A percentile compares a stretch with the other conserved stretches of the same genome.
phyloP scores from a whole-genome alignment of 1,140 invertebrate species.

The Drosophila sp. region DNA sequence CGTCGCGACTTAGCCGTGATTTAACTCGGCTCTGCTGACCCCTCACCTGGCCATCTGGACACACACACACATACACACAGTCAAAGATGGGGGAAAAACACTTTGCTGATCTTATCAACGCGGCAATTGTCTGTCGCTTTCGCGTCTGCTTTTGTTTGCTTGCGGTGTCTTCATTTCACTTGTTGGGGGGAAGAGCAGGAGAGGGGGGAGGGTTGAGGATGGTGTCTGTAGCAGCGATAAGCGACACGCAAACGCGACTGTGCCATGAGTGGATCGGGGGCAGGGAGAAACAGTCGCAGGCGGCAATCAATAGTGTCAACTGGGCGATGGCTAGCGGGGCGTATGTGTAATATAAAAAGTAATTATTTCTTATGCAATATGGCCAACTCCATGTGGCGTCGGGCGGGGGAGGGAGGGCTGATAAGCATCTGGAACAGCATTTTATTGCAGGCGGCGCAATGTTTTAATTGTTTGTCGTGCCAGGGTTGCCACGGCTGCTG shows the following conservation, averaged over 20 bases:
- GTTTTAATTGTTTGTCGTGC: conserved; percentile 80
- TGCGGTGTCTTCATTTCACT: conserved; percentile 54
- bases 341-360: conserved; percentile 81
- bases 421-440: conserved; percentile 80
- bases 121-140: conserved; percentile 78
- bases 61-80: conserved; percentile 5
- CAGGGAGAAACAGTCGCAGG: conserved; percentile 22
- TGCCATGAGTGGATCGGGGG: conserved; percentile 1
- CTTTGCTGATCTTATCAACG: conserved; percentile 71
- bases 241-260: conserved; percentile 68
- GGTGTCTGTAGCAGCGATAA: conserved; percentile 54
- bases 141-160: conserved; percentile 45
- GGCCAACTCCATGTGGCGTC: conserved; percentile 22
- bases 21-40: conserved; percentile 32
- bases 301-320: conserved; percentile 76
- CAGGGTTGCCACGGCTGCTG: conserved; percentile 54
- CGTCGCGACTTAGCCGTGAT: conserved; percentile 60
- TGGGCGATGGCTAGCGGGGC: conserved; percentile 43
- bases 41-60: conserved; percentile 20
- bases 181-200: no score
- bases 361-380: conserved; percentile 83
- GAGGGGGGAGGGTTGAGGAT: conserved; percentile 35
- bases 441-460: conserved; percentile 75
- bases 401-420: not conserved
- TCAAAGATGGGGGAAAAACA: conserved; percentile 45